Base-by-base conservation (phyloP, 1,140 invertebrate genomes). In the Hyphantria cunea region DNA sequence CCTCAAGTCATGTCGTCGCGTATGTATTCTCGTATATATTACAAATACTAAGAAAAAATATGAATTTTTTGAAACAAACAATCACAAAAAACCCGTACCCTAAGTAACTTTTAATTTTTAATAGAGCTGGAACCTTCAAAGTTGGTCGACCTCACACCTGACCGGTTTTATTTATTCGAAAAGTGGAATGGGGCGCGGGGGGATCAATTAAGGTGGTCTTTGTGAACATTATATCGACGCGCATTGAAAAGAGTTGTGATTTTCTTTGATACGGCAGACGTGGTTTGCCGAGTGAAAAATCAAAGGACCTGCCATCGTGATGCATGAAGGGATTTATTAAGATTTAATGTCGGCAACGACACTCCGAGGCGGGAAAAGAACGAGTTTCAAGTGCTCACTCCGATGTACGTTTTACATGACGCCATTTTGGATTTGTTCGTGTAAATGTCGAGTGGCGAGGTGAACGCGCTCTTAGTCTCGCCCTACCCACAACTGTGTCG, bases 221-320 rank as follows among this genome's bases (percentile, higher is more conserved):
- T 85, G 83, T 82, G 80, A 78, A 82, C 84, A 89, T 90, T 88
- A 82, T 90, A 90, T 90, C 87, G 86, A 83, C 78, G 84, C 72
- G 78, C 86, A 90, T 87, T 89, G 86, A 90, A 90, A 90, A 90
- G 87, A 90, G 87, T 90, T 90, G 82, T 89, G 87, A 90, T 89
- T 87, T 90, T 89, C 86, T 90, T 90, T 90, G 87, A 90, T 88
- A 88, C 70, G 78, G 78, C 77, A 88, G 85, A 83, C 87, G 84
- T 78, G 80, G 86, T 89, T 90, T 90, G 84, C 85, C 87, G 82
- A 89, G 79, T 90, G 85, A 90, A 80, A 89, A 89, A 90, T 90
- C 87, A 90, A 90, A 90, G 87, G 78, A 50, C 52, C 78, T 83
- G 69, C 76, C 72, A 80, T 80, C 72, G 79, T 72, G 78, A 89